A percentile compares a stretch with the other conserved stretches of the same genome.
Conservation (phyloP, 1,140 invertebrate genomes). For the Scaptomyza graminum region DNA sequence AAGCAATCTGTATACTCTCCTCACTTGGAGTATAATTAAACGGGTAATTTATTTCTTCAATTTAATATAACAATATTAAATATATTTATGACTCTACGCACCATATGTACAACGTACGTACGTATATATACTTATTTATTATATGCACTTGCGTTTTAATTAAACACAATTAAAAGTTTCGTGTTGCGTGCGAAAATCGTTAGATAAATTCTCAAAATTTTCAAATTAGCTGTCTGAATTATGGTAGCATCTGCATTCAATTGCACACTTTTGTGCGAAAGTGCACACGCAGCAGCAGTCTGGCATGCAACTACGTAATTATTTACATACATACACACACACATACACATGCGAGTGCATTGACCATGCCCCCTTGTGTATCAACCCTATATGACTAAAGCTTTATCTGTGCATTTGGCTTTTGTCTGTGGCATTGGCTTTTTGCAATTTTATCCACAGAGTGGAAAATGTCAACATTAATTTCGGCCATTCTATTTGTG, state of each 20-base stretch:
- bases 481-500: conserved; percentile 71
- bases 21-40: no score
- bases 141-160: conserved; percentile 4
- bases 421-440: conserved; percentile 33
- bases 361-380: conserved; percentile 26
- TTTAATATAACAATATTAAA: conserved; percentile 5
- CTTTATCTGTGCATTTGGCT: conserved; percentile 30
- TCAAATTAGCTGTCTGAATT: conserved; percentile 75
- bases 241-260: conserved; percentile 77
- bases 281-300: conserved; percentile 46
- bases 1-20: no score
- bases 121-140: not conserved
- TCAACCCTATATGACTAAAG: conserved; percentile 34
- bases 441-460: conserved; percentile 72
- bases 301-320: conserved; percentile 37
- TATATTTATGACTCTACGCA: not conserved
- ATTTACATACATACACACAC: not conserved
- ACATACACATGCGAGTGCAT: conserved; percentile 2
- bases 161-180: conserved; percentile 33
- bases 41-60: not conserved
- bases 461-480: conserved; percentile 83
- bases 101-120: not conserved
- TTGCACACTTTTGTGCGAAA: conserved; percentile 53
- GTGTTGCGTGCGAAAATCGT: conserved; percentile 38
- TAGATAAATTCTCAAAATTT: conserved; percentile 71